phyloP scores from a whole-genome alignment of 2,113 vertebrate genomes.

The Scomber scombrus region DNA sequence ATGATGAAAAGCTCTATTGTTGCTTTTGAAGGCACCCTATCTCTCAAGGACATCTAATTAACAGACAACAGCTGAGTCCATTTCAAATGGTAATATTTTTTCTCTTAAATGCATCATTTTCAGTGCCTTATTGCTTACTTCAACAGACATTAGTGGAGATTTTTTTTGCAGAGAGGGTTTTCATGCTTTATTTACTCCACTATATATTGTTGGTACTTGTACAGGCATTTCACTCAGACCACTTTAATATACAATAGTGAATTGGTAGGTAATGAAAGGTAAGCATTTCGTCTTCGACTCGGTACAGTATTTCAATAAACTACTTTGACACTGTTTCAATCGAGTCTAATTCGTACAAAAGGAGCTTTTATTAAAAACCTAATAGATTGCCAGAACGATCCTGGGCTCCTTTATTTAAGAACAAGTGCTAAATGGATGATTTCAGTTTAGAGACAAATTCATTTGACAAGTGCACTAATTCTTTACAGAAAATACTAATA shows the following conservation, averaged over 20 bases:
- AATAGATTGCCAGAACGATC: constrained; percentile 4
- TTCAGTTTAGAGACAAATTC: constrained; percentile 7
- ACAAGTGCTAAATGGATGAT: neutral
- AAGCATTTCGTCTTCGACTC: constrained; percentile 41
- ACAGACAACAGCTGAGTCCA: constrained; percentile 89
- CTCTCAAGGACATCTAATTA: constrained; percentile 89
- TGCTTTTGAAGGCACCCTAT: constrained; percentile 78
- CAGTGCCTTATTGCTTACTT: constrained; percentile 78
- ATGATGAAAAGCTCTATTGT: constrained; percentile 85
- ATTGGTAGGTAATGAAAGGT: constrained; percentile 66
- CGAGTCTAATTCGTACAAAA: constrained; percentile 25
- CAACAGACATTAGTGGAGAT: constrained; percentile 64
- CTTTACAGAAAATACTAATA: constrained; percentile 3
- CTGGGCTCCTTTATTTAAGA: constrained; percentile 15
- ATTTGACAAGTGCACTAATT: constrained; percentile 12
- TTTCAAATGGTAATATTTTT: constrained; percentile 86
- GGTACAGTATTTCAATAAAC: constrained; percentile 41
- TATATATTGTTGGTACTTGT: constrained; percentile 78
- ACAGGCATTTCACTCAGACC: constrained; percentile 78
- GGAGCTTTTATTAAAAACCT: constrained; percentile 18
- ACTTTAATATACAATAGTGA: constrained; percentile 74
- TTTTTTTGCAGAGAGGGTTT: constrained; percentile 61
- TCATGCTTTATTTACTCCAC: constrained; percentile 71
- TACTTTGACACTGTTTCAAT: constrained; percentile 28
- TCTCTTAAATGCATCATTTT: constrained; percentile 81